Evolutionary conservation across 1,140 invertebrate genomes (phyloP).

Genomic region (Macrotrachela quadricornifera): DNA sequence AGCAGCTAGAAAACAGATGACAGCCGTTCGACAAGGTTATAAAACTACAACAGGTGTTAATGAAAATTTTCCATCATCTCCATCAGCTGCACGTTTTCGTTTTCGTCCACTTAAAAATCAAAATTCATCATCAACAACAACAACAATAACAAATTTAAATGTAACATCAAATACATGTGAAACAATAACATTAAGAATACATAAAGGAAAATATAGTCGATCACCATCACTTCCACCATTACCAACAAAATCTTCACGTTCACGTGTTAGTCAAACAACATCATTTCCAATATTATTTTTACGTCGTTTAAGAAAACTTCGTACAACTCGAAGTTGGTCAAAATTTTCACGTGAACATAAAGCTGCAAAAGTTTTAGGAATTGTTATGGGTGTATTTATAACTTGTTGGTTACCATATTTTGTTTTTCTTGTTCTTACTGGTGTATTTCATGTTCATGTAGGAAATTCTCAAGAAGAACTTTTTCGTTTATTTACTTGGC

Average conservation of each 20-base stretch:
- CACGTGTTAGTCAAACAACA: no score
- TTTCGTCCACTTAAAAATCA: no score
- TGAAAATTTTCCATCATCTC: no score
- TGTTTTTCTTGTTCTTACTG: conserved; percentile 19
- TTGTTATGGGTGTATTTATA: conserved; percentile 30
- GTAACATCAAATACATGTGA: no score
- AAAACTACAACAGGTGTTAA: no score
- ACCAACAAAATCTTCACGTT: no score
- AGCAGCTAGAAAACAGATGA: no score
- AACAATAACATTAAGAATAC: conserved; percentile 11
- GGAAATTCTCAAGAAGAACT: neutral
- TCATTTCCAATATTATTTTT: no score
- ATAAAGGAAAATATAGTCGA: conserved; percentile 21
- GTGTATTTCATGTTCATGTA: conserved; percentile 13
- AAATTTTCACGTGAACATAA: conserved; percentile 37
- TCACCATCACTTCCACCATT: conserved; percentile 10
- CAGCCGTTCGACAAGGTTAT: no score
- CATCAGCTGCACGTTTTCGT: no score
- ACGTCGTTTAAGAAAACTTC: conserved; percentile 11
- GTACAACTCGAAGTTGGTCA: conserved; percentile 25
- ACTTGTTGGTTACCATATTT: conserved; percentile 31
- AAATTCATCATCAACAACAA: no score
- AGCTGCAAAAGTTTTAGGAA: conserved; percentile 30
- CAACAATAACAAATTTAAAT: no score
- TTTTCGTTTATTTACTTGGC: conserved; percentile 14